Conservation (phyloP, 2,888 invertebrate species). For the Mamestra brassicae region DNA sequence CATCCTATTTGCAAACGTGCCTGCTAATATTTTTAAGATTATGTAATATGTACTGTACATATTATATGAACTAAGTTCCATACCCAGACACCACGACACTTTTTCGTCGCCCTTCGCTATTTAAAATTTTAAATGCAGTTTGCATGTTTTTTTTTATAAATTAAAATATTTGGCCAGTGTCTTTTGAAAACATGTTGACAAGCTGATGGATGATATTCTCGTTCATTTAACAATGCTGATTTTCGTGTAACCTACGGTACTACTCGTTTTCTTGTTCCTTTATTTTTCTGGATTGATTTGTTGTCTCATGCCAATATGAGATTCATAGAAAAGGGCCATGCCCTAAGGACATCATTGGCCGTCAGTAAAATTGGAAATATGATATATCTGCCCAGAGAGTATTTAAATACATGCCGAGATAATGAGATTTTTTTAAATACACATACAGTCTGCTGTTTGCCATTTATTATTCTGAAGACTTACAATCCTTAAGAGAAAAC, state of each 20-base stretch:
- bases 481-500: not conserved
- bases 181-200: not conserved
- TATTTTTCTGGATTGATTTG: not conserved
- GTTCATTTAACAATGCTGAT: not conserved
- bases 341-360: not conserved
- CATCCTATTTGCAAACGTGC: not conserved
- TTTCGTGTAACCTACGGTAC: not conserved
- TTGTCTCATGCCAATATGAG: not conserved
- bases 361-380: not conserved
- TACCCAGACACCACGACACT: not conserved
- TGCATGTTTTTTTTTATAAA: not conserved
- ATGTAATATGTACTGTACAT: not conserved
- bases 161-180: not conserved
- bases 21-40: not conserved
- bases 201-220: constrained; percentile 1
- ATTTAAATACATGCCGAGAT: not conserved
- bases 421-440: not conserved
- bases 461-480: not conserved
- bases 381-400: not conserved
- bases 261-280: not conserved
- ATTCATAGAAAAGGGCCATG: not conserved
- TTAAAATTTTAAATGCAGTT: not conserved
- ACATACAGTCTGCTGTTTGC: not conserved
- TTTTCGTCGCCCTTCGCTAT: not conserved
- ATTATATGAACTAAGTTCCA: not conserved